Evolutionary conservation across 2,113 vertebrate species (phyloP), one percentile per base, ranked within the genome.

Genomic region (Boulengerochromis microlepis): DNA sequence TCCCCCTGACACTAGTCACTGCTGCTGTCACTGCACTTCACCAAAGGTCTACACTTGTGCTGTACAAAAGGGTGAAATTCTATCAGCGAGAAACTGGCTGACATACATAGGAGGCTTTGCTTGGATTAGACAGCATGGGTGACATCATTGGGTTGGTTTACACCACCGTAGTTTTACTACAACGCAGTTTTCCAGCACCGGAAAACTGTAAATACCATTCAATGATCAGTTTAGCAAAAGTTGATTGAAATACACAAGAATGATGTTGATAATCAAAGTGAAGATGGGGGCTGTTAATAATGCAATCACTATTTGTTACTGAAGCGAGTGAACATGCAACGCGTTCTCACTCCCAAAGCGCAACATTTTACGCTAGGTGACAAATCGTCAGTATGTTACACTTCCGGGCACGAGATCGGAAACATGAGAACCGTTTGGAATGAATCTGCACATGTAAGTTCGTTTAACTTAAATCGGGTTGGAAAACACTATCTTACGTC

Each of bases 31-130:
- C 50, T 78, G 82, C 64, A n/a, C 80, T 66, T 45, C 64, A 61
- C 69, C 71, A 83, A n/a, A 83, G 47, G 83, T 45, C 86, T 85
- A 15, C 24, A 38, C 42, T 33, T 18, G 47, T 45, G 74, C 33
- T 84, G 50, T 82, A 76, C 76, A 82, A 84, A 57, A 19, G 80
- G 45, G 31, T 71, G 38, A 87, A 91, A 92, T 84, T 78, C 85
- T 78, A 33, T 88, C 86, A 87, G 71, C 84, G 50, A 71, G 76
- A 89, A 89, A 83, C n/a, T 47, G 80, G 84, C 57, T 89, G 76
- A 89, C 91, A 89, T 26, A 83, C 81, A 84, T 47, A 31, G 85
- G 83, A 86, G 38, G 83, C 61, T 94, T 89, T 89, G 80, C 74
- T 86, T 83, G 84, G 87, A 87, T 92, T 90, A 90, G 82, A 89